A percentile compares a stretch with the other conserved stretches of the same genome.
Evolutionary conservation across 2,797 vertebrate species (phyloP).

Genomic region (Pipistrellus kuhlii): DNA sequence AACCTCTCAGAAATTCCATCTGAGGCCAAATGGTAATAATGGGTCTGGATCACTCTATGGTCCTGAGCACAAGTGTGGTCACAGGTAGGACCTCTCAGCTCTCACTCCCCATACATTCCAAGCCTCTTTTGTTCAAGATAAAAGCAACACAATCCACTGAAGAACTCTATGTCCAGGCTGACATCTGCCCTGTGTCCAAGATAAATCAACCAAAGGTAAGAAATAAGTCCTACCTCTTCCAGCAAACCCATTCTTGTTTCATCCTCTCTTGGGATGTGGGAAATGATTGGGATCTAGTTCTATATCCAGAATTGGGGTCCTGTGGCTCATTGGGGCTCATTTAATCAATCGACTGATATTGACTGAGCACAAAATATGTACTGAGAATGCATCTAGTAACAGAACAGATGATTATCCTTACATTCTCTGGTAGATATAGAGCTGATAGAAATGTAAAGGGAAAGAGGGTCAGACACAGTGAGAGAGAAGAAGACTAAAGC

Average conservation of each 20-base stretch:
- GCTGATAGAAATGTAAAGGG: neutral
- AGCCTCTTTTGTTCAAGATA: neutral
- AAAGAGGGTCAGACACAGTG: neutral
- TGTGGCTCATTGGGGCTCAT: neutral
- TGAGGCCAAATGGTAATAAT: accelerated
- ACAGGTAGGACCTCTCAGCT: accelerated
- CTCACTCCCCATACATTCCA: neutral
- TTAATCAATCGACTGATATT: neutral
- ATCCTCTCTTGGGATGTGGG: neutral
- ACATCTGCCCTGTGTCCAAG: neutral
- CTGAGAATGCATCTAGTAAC: neutral
- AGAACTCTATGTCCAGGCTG: neutral
- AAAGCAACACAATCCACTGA: neutral
- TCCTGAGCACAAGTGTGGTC: neutral
- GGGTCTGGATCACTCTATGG: accelerated
- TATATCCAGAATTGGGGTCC: accelerated
- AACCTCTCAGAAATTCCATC: neutral
- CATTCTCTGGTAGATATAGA: neutral
- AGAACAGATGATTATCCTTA: too few species aligned
- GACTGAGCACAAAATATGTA: neutral
- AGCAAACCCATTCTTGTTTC: neutral
- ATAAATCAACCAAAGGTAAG: neutral
- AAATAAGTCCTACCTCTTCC: neutral
- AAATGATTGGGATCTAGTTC: too few species aligned
- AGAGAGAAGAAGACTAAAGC: neutral